Conservation (phyloP, 2,888 invertebrate species). For the Sycophila texana region DNA sequence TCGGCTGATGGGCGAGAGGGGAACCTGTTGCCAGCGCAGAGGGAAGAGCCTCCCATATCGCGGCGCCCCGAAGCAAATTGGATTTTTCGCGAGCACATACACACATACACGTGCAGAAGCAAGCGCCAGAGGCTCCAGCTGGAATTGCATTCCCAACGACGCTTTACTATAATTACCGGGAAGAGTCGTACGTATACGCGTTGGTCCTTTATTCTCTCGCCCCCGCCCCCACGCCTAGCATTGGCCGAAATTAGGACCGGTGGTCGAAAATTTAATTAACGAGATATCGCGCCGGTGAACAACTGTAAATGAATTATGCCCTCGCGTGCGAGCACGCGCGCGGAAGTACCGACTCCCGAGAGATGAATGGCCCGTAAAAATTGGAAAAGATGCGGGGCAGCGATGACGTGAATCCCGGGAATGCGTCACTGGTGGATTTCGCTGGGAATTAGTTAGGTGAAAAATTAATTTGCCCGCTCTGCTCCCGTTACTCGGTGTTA, state of each 20-base stretch:
- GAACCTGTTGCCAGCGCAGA: constrained; percentile 43
- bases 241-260: constrained; percentile 28
- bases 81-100: constrained; percentile 36
- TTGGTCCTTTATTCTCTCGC: background rate
- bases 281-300: constrained; percentile 33
- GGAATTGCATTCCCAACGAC: constrained; percentile 41
- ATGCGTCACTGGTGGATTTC: background rate
- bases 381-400: background rate
- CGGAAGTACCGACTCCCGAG: background rate
- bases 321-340: background rate
- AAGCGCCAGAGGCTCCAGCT: constrained; percentile 18
- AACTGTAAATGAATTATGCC: constrained; percentile 43
- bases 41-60: constrained; percentile 9
- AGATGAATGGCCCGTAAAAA: constrained; percentile 10
- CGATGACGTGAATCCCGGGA: background rate
- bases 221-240: no score
- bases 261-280: constrained; percentile 48
- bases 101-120: no score
- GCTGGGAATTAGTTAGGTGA: no score
- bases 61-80: constrained; percentile 40
- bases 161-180: constrained; percentile 45
- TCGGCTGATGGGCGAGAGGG: background rate
- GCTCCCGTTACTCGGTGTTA: no score
- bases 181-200: constrained; percentile 16
- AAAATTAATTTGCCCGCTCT: no score